Conservation (phyloP, 1,140 invertebrate genomes). For the Tetramorium parvispinum region DNA sequence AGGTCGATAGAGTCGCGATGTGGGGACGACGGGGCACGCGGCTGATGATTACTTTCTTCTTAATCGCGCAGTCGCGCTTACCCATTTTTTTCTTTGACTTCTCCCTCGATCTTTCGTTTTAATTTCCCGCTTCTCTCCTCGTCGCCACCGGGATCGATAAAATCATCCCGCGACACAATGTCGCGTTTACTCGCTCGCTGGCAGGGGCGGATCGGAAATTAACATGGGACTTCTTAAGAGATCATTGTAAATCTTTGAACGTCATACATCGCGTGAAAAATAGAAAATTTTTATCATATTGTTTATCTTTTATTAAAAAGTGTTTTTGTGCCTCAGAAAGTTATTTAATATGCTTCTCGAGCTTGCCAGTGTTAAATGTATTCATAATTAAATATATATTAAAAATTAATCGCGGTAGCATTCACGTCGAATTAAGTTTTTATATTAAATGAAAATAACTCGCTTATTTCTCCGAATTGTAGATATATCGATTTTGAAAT, state of each 20-base stretch:
- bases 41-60: conserved; percentile 70
- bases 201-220: not conserved
- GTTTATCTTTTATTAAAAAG: not conserved
- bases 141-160: not conserved
- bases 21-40: conserved; percentile 35
- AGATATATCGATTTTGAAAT: not conserved
- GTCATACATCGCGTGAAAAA: not conserved
- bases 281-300: not conserved
- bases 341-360: too few relatives aligned
- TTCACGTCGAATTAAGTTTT: not conserved
- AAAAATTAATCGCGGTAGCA: not conserved
- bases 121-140: not conserved
- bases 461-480: not conserved
- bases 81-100: not conserved
- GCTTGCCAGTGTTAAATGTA: not conserved
- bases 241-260: not conserved
- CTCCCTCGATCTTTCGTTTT: not conserved
- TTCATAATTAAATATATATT: not conserved
- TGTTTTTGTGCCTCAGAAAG: not conserved
- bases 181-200: not conserved
- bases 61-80: conserved; percentile 1
- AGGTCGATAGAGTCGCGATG: not conserved
- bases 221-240: not conserved
- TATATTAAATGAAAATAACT: not conserved
- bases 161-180: conserved; percentile 6